Evolutionary conservation across 2,113 vertebrate species (phyloP).

Genomic region (Zapornia atra): DNA sequence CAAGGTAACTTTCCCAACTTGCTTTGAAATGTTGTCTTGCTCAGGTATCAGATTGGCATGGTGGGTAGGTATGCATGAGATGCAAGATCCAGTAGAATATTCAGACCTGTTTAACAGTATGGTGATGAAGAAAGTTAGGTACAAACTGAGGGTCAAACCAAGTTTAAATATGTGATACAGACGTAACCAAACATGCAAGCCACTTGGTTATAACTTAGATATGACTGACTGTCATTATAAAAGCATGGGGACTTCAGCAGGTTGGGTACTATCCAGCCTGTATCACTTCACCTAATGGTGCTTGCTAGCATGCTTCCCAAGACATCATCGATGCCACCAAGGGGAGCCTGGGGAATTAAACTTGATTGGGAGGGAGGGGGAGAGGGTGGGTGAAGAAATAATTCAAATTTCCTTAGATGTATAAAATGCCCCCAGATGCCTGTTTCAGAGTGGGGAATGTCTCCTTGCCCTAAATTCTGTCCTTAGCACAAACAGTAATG

Average conservation of each 20-base stretch:
- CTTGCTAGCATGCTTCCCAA: neutral
- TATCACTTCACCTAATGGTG: neutral
- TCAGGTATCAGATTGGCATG: accelerated
- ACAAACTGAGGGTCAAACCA: neutral
- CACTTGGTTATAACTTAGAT: neutral
- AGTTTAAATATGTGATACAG: neutral
- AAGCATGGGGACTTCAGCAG: neutral
- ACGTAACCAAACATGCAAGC: neutral
- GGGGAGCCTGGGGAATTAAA: neutral
- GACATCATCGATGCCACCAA: neutral
- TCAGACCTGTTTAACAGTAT: neutral
- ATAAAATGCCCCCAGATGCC: neutral
- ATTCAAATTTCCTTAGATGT: neutral
- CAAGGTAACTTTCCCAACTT: neutral
- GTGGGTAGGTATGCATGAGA: neutral
- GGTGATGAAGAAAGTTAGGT: neutral
- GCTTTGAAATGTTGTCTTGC: neutral
- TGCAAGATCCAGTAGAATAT: neutral
- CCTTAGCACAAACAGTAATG: neutral
- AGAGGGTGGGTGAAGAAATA: neutral
- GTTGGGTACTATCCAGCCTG: neutral
- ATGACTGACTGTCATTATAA: neutral
- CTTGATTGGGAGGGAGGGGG: neutral
- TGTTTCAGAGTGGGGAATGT: neutral
- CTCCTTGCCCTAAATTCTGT: neutral